Conservation (phyloP, 2,113 vertebrate genomes). For the Accipiter virgatus region DNA sequence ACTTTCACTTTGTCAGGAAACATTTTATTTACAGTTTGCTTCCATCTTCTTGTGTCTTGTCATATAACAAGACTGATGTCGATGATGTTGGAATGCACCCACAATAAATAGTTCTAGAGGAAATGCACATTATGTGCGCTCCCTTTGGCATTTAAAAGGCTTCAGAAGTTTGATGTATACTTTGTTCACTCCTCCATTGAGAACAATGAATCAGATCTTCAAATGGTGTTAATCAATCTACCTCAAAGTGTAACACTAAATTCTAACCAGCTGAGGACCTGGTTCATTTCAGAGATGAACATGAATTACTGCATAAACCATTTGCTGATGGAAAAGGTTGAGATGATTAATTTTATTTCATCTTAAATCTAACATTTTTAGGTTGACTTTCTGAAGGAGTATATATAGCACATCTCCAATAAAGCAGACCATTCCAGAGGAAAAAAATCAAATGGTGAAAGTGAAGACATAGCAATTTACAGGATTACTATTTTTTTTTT, state of each 20-base stretch:
- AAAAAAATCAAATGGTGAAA: background rate
- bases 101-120: background rate
- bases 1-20: background rate
- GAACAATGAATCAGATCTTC: background rate
- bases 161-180: background rate
- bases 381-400: background rate
- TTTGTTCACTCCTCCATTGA: background rate
- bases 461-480: background rate
- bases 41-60: conserved; percentile 25
- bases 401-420: background rate
- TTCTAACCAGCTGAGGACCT: background rate
- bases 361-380: background rate
- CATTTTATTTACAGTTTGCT: background rate
- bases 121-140: background rate
- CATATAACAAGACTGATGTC: conserved; percentile 6
- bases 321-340: background rate
- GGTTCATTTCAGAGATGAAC: background rate
- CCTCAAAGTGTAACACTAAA: background rate
- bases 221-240: background rate
- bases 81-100: background rate
- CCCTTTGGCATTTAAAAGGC: conserved; percentile 10
- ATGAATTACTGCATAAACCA: background rate
- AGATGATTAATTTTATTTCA: background rate
- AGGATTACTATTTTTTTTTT: background rate
- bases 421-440: background rate